Percentiles rank a stretch among this genome's conserved stretches.
Evolutionary conservation across 2,797 vertebrate species (phyloP).

Genomic region (Hoplostethus mediterraneus): DNA sequence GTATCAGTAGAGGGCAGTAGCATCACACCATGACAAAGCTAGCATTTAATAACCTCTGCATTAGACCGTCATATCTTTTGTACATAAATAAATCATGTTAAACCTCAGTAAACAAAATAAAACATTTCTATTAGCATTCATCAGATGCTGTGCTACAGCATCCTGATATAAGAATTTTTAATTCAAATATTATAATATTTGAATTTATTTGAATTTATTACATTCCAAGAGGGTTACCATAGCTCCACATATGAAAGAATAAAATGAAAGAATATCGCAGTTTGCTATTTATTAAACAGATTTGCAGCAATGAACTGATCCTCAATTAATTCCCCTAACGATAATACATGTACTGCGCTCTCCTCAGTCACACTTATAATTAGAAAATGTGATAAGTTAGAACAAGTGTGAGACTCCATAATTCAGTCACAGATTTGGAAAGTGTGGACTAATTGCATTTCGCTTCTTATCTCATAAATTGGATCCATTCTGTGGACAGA

Average conservation of each 20-base stretch:
- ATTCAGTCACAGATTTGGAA: constrained; percentile 68
- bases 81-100: constrained; percentile 47
- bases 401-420: constrained; percentile 59
- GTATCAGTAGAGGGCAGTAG: constrained; percentile 80
- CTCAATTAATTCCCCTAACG: constrained; percentile 32
- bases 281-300: constrained; percentile 44
- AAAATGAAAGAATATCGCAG: constrained; percentile 21
- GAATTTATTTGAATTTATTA: constrained; percentile 38
- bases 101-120: constrained; percentile 56
- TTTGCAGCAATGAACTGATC: constrained; percentile 43
- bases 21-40: constrained; percentile 54
- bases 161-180: constrained; percentile 43
- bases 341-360: constrained; percentile 39
- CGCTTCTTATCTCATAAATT: constrained; percentile 72
- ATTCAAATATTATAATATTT: too few species aligned
- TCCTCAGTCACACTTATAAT: constrained; percentile 64
- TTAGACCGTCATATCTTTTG: constrained; percentile 36
- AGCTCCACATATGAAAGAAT: constrained; percentile 23
- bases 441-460: constrained; percentile 76
- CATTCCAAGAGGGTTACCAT: constrained; percentile 7
- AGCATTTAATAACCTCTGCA: constrained; percentile 36
- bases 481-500: constrained; percentile 60
- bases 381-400: constrained; percentile 63
- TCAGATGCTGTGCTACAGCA: constrained; percentile 45
- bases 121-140: constrained; percentile 55